A percentile compares a stretch with the other conserved stretches of the same genome.
These are phyloP conservation scores for Lasiurus borealis DNA, from an alignment of 2,113 vertebrate genomes.

Conservation along the genomic window DNA sequence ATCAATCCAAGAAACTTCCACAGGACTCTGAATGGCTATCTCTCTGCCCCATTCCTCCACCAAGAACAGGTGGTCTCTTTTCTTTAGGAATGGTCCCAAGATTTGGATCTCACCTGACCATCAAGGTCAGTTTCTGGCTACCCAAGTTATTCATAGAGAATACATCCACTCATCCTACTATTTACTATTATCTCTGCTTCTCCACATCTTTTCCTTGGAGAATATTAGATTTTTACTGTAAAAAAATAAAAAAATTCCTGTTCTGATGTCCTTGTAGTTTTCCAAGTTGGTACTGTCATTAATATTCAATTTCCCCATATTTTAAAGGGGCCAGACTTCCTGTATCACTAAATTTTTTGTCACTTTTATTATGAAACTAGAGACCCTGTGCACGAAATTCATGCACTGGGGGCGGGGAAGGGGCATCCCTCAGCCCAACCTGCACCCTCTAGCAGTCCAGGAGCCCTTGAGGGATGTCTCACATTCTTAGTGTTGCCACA, in stretches of 20 bases:
- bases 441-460: too few species aligned
- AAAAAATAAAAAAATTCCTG: not conserved
- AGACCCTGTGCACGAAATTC: too few species aligned
- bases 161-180: not conserved
- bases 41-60: not conserved
- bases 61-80: not conserved
- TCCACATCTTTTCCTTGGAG: not conserved
- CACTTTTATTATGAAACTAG: not conserved
- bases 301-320: not conserved
- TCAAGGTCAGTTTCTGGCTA: not conserved
- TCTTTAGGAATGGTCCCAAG: not conserved
- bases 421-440: too few species aligned
- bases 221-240: not conserved
- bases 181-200: not conserved
- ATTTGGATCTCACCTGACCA: not conserved
- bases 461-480: too few species aligned
- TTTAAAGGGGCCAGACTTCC: not conserved
- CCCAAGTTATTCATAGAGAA: not conserved
- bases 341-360: not conserved
- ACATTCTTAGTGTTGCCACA: too few species aligned
- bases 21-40: not conserved
- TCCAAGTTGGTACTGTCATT: not conserved
- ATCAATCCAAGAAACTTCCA: not conserved
- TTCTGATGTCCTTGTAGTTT: not conserved
- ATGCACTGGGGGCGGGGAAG: accelerated